phyloP scores from a whole-genome alignment of 2,113 vertebrate genomes.

The Oophaga pumilio region DNA sequence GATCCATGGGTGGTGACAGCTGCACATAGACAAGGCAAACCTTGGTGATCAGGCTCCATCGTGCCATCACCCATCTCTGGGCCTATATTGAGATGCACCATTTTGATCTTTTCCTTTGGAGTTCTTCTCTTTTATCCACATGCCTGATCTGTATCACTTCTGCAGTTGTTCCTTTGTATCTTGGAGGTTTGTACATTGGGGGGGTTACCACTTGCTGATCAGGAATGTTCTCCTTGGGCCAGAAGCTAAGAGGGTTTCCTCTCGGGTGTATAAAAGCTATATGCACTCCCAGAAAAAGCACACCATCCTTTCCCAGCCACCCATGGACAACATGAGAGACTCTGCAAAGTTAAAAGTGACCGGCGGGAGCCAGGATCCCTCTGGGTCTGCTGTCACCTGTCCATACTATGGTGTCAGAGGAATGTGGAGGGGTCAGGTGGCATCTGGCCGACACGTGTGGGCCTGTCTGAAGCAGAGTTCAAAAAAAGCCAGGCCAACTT shows the following conservation, averaged over 20 bases:
- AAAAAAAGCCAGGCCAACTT: not conserved
- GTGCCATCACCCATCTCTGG: too few relatives aligned
- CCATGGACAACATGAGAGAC: slow-evolving; percentile 45
- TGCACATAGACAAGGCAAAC: too few relatives aligned
- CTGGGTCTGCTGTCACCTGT: slow-evolving; percentile 24
- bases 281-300: not conserved
- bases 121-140: too few relatives aligned
- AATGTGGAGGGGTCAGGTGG: slow-evolving; percentile 38
- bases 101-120: too few relatives aligned
- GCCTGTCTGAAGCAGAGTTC: slow-evolving; percentile 10
- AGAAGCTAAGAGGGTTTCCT: not conserved
- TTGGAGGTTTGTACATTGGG: not conserved
- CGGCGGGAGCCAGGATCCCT: slow-evolving; percentile 33
- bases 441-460: slow-evolving; percentile 25
- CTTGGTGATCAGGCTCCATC: too few relatives aligned
- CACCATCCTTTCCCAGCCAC: slow-evolving; percentile 24
- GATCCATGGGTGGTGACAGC: too few relatives aligned
- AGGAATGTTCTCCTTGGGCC: not conserved
- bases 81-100: too few relatives aligned
- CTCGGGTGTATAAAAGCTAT: not conserved
- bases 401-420: slow-evolving; percentile 26
- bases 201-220: not conserved
- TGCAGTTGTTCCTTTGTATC: too few relatives aligned
- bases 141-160: too few relatives aligned
- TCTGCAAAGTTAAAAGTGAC: slow-evolving; percentile 12